phyloP scores from a whole-genome alignment of 2,113 vertebrate species.

The Colistium nudipinnis region DNA sequence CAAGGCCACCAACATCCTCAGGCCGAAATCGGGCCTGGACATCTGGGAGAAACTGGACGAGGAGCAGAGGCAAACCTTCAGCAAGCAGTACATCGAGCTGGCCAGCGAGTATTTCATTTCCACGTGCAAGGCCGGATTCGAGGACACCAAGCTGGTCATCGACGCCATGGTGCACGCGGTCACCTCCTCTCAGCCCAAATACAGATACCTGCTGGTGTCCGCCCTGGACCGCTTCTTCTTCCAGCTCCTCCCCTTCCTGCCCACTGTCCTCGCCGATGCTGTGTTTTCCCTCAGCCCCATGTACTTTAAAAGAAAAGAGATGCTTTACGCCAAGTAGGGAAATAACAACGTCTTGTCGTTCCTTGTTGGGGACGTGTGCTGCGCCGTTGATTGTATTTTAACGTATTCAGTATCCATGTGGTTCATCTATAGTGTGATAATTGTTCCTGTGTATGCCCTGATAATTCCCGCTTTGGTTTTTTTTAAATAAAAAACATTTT shows the following conservation, averaged over 20 bases:
- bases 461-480: too few species aligned
- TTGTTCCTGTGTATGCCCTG: too few species aligned
- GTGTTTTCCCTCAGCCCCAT: constrained; percentile 67
- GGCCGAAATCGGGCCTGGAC: constrained; percentile 56
- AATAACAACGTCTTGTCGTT: too few species aligned
- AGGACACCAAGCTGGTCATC: constrained; percentile 66
- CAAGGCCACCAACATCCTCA: constrained; percentile 81
- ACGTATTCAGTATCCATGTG: too few species aligned
- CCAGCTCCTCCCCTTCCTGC: constrained; percentile 52
- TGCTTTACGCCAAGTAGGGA: constrained; percentile 57
- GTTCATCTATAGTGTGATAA: too few species aligned
- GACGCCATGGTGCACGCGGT: constrained; percentile 82
- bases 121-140: constrained; percentile 65
- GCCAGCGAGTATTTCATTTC: constrained; percentile 74
- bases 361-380: too few species aligned
- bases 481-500: too few species aligned
- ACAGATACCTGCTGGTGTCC: constrained; percentile 77
- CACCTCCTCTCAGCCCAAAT: constrained; percentile 66
- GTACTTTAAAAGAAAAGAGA: constrained; percentile 49
- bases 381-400: too few species aligned
- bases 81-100: constrained; percentile 72
- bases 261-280: constrained; percentile 51
- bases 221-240: constrained; percentile 57
- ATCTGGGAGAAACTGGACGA: constrained; percentile 80
- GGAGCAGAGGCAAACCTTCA: constrained; percentile 74